These are phyloP conservation scores for Drosophila varians DNA, from an alignment of 1,140 invertebrate genomes.

Conservation along the genomic window DNA sequence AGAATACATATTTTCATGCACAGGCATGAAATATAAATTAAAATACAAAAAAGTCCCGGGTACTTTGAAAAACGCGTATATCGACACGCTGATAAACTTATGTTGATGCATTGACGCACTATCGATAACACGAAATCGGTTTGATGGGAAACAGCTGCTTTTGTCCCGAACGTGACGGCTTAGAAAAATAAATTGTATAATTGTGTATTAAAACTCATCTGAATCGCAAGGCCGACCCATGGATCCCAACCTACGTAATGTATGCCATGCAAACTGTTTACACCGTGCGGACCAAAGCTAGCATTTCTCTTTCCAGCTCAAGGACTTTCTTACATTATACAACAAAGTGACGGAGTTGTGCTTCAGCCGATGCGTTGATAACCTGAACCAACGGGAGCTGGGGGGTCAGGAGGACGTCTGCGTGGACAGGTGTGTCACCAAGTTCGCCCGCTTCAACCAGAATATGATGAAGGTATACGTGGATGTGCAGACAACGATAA, in stretches of 20 bases:
- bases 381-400: slow-evolving; percentile 91
- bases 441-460: slow-evolving; percentile 94
- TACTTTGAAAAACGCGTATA: background rate
- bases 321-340: slow-evolving; percentile 93
- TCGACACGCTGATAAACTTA: background rate
- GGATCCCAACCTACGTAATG: slow-evolving; percentile 72
- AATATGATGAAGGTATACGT: slow-evolving; percentile 85
- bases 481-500: slow-evolving; percentile 75
- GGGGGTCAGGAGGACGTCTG: slow-evolving; percentile 90
- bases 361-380: slow-evolving; percentile 92
- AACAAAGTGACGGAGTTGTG: slow-evolving; percentile 94
- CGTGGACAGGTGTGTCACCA: slow-evolving; percentile 92
- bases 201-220: slow-evolving; percentile 17
- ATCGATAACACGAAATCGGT: background rate
- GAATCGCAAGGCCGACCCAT: slow-evolving; percentile 16
- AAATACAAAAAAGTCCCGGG: too few relatives aligned
- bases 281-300: too few relatives aligned
- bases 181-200: slow-evolving; percentile 24
- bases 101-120: background rate
- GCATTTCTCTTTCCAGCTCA: slow-evolving; percentile 86
- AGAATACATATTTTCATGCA: too few relatives aligned
- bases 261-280: slow-evolving; percentile 6
- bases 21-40: too few relatives aligned
- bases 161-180: slow-evolving; percentile 3
- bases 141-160: slow-evolving; percentile 17